A percentile compares a stretch with the other conserved stretches of the same genome.
phyloP scores from a whole-genome alignment of 2,888 invertebrate genomes.

The Trissoscelio sp. region DNA sequence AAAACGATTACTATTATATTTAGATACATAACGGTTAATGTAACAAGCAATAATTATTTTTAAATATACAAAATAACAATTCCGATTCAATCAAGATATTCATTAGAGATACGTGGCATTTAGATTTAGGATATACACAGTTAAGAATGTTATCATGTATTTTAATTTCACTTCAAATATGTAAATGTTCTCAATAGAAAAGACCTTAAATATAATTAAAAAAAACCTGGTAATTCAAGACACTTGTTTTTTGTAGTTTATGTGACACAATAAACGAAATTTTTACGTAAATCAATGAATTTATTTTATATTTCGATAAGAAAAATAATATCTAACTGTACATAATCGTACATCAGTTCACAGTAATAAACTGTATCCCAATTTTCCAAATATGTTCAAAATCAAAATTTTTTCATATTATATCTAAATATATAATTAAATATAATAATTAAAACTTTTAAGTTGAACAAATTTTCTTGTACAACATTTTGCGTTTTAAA shows the following conservation, averaged over 20 bases:
- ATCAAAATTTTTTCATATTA: too few species aligned
- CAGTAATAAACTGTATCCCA: not conserved
- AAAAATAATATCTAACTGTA: conserved; percentile 47
- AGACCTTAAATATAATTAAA: conserved; percentile 26
- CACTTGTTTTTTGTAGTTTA: conserved; percentile 55
- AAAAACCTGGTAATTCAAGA: conserved; percentile 39
- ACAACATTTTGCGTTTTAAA: too few species aligned
- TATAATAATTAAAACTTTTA: too few species aligned
- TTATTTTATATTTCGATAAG: conserved; percentile 28
- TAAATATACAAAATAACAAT: too few species aligned
- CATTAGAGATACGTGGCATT: not conserved
- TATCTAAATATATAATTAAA: too few species aligned
- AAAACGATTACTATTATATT: too few species aligned
- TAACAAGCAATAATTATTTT: too few species aligned
- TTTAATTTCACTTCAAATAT: conserved; percentile 22
- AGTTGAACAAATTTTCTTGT: too few species aligned
- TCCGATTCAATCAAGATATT: not conserved
- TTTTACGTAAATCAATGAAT: conserved; percentile 1
- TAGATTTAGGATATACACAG: not conserved
- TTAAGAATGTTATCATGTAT: conserved; percentile 1
- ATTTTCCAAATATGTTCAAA: too few species aligned
- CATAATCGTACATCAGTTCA: conserved; percentile 11
- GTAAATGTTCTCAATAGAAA: conserved; percentile 19
- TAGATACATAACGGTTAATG: too few species aligned
- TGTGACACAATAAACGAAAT: conserved; percentile 44